Conservation (phyloP, 2,797 vertebrate species). For the Manis javanica region DNA sequence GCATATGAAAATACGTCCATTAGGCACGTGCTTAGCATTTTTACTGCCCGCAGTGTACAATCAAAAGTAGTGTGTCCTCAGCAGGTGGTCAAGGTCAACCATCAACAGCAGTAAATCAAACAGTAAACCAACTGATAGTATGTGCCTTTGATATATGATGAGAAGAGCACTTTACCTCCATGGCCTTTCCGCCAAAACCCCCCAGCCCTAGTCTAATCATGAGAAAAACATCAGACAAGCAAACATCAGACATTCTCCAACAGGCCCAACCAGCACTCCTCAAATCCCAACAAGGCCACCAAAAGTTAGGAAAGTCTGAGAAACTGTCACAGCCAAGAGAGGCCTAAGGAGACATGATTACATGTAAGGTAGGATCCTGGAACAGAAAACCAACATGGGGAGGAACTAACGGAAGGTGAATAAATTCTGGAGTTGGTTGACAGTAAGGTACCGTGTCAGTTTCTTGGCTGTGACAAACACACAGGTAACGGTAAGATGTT, state of each 20-base stretch:
- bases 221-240: background rate
- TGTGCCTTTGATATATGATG: background rate
- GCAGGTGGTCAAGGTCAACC: background rate
- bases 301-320: background rate
- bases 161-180: background rate
- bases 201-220: background rate
- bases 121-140: background rate
- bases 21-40: background rate
- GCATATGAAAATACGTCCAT: rapidly evolving
- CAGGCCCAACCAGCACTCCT: rapidly evolving
- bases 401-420: background rate
- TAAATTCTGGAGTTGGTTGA: background rate
- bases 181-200: background rate
- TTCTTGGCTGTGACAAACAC: background rate
- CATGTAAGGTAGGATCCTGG: rapidly evolving
- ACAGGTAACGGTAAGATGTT: background rate
- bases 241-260: background rate
- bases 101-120: background rate
- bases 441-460: rapidly evolving
- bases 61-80: background rate
- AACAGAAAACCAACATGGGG: background rate
- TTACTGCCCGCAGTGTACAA: background rate
- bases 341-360: background rate
- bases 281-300: background rate
- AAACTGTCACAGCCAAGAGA: background rate